These are phyloP conservation scores for Orientallactaga bullata DNA, from an alignment of 2,113 vertebrate genomes.

Conservation along the genomic window DNA sequence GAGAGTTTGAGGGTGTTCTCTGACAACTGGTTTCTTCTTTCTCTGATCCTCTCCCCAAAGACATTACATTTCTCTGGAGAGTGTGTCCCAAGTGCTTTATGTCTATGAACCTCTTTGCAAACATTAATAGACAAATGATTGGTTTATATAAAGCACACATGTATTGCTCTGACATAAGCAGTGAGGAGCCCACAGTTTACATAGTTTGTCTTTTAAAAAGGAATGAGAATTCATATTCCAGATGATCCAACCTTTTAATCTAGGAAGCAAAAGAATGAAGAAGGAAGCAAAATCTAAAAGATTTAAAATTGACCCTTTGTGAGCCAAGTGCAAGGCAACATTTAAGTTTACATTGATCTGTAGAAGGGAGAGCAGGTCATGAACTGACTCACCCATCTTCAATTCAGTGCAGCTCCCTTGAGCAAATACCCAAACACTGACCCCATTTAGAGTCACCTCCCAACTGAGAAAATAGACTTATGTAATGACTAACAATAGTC, in stretches of 20 bases:
- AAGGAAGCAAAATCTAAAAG: slow-evolving; percentile 47
- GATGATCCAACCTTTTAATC: slow-evolving; percentile 67
- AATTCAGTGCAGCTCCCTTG: neutral
- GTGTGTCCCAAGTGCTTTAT: slow-evolving; percentile 52
- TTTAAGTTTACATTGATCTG: neutral
- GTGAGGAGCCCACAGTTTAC: slow-evolving; percentile 72
- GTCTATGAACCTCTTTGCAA: slow-evolving; percentile 64
- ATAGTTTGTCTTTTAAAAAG: slow-evolving; percentile 74
- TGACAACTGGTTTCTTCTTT: slow-evolving; percentile 25
- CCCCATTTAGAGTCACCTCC: neutral
- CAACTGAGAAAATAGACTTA: neutral
- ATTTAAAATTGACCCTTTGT: neutral
- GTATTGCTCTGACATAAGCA: slow-evolving; percentile 66
- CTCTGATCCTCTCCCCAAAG: slow-evolving; percentile 72
- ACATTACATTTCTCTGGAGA: slow-evolving; percentile 70
- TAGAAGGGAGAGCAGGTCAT: neutral
- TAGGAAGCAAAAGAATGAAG: neutral
- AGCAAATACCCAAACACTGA: neutral
- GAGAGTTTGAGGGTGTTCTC: slow-evolving; percentile 48
- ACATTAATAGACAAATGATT: slow-evolving; percentile 77
- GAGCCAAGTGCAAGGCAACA: neutral
- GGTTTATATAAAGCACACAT: slow-evolving; percentile 79
- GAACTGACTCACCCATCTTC: neutral
- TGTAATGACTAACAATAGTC: neutral
- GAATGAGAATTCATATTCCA: slow-evolving; percentile 73